Evolutionary conservation across 2,797 vertebrate species (phyloP).

Genomic region (Otolemur crassicaudatus): DNA sequence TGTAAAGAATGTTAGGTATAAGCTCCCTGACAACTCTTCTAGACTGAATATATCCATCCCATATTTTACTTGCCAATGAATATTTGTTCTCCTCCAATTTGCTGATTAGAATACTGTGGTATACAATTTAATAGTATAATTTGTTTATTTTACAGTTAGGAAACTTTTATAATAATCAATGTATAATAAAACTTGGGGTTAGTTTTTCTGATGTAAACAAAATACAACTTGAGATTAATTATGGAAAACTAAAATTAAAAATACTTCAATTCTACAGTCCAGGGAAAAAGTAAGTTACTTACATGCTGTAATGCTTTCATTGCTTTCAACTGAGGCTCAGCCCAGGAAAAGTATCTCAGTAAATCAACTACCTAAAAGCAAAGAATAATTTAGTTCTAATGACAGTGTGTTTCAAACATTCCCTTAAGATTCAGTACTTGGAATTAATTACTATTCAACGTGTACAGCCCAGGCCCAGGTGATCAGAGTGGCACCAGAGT

Average conservation of each 20-base stretch:
- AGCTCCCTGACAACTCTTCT: not conserved
- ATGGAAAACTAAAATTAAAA: conserved; percentile 5
- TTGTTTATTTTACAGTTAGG: not conserved
- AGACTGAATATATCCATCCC: not conserved
- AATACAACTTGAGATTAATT: conserved; percentile 21
- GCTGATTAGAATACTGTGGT: not conserved
- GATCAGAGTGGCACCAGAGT: not conserved
- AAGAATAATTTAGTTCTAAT: conserved; percentile 52
- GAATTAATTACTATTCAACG: not conserved
- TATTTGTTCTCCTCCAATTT: not conserved
- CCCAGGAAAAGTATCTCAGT: conserved; percentile 98
- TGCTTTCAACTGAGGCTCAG: conserved; percentile 98
- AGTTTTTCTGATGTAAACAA: conserved; percentile 14
- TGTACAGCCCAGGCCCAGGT: too few species aligned
- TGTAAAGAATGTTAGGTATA: not conserved
- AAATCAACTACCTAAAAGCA: conserved; percentile 95
- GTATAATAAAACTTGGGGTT: not conserved
- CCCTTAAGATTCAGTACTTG: not conserved
- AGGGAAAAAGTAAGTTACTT: conserved; percentile 84
- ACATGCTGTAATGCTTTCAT: conserved; percentile 98
- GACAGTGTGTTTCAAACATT: not conserved
- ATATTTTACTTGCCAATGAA: not conserved
- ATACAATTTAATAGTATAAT: not conserved
- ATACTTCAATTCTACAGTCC: not conserved
- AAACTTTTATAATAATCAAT: not conserved